phyloP scores from a whole-genome alignment of 2,113 vertebrate species.

The Dipodomys spectabilis region DNA sequence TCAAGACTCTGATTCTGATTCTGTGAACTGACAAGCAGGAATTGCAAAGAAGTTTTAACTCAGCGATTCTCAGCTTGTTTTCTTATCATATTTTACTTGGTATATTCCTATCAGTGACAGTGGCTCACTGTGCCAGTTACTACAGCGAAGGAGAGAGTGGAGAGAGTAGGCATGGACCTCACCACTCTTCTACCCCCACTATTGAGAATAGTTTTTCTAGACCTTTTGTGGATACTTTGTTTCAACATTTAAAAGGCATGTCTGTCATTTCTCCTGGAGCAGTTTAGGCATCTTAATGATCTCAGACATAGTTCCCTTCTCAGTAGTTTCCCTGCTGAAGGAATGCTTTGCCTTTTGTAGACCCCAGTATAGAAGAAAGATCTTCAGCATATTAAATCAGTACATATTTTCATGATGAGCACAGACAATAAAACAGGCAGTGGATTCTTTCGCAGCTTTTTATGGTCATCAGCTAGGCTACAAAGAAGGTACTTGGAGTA shows the following conservation, averaged over 20 bases:
- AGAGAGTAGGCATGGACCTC: background rate
- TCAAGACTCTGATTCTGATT: conserved; percentile 24
- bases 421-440: conserved; percentile 65
- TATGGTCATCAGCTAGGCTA: conserved; percentile 85
- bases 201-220: conserved; percentile 45
- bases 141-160: background rate
- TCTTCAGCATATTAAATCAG: conserved; percentile 70
- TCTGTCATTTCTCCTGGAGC: conserved; percentile 56
- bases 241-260: conserved; percentile 57
- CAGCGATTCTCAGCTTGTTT: background rate
- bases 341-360: conserved; percentile 79
- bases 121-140: background rate
- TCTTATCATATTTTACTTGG: background rate
- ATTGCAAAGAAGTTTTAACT: background rate
- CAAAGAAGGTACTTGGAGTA: conserved; percentile 71
- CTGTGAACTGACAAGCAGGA: conserved; percentile 33
- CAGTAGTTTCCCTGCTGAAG: conserved; percentile 36
- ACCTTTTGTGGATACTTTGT: conserved; percentile 65
- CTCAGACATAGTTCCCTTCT: conserved; percentile 51
- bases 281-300: conserved; percentile 63
- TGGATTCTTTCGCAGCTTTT: conserved; percentile 85
- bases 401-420: conserved; percentile 87
- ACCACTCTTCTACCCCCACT: background rate
- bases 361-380: conserved; percentile 72
- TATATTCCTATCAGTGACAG: conserved; percentile 22